Base-by-base conservation (phyloP, 2,113 vertebrate species). In the Tilapia sparmanii region DNA sequence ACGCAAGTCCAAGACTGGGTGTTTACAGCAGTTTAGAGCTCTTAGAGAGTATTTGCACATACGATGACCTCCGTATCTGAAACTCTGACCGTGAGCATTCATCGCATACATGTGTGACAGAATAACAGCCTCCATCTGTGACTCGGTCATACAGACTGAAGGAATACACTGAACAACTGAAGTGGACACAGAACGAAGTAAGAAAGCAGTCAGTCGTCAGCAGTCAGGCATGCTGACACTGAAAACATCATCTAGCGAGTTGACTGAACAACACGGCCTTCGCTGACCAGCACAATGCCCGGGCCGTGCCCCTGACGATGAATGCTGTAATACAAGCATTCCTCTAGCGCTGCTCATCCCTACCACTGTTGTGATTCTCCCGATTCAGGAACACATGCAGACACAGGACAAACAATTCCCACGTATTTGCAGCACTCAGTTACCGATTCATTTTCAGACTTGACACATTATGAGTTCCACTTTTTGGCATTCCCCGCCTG, bases 301-400 rank as follows among this genome's bases (percentile, higher is more conserved):
- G 63, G 79, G 45, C 78, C 80, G 2, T 35, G 73, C 38, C 79
- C 83, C 85, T 80, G 54, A 83, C 80, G 78, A 89, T 76, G 83
- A 90, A 90, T 26, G 52, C 63, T 86, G 84, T 54, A 16, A 90
- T 18, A 61, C 55, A 35, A 19, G 92, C 90, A 94, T 94, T 93
- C 88, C 90, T 92, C 7, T 24, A 10, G 22, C 45, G 29, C 86
- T 59, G 81, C 66, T 93, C 92, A 87, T 88, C 79, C 63, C 52
- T 38, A 82, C 22, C 35, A 68, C 10, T 87, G 86, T 57, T 73
- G 57, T 18, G 10, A 87, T 45, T 89, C 83, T 82, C 79, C 54
- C 57, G 47, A 84, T 80, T 90, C 66, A 90, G 45, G 54, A 35
- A 81, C 79, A 31, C 33, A 31, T 79, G 81, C 4, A 45, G 19